Evolutionary conservation across 2,797 vertebrate species (phyloP), one percentile per base, ranked within the genome.

Genomic region (Harpagifer antarcticus): DNA sequence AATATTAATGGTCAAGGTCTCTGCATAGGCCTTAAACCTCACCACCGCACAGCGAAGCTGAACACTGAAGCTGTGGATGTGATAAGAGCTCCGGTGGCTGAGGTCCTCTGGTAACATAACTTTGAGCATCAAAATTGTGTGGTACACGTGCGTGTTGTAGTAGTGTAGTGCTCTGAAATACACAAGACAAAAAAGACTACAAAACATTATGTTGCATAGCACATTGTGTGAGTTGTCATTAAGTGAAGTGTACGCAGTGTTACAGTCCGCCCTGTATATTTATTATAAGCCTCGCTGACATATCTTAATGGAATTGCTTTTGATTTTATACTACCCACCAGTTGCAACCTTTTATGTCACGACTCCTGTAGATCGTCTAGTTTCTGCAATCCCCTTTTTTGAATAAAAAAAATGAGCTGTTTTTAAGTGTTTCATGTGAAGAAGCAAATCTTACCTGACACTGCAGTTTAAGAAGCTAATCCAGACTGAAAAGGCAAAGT

Each of bases 1-100:
- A 85, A 93, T 94, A 92, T 91, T 92, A 91, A 94, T 91, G 84
- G 82, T 79, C 76, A 85, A 54, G 69, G 66, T 78, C 78, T 89
- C 70, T 78, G 88, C 70, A 76, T 81, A 82, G 78, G 70, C 74
- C 56, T 53, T 60, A 75, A 87, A 77, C 65, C 59, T 81, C 68
- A 27, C 76, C 47, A 14, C 59, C 71, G 59, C 62, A 69, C 43
- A 48, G 72, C 65, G 71, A 81, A 76, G 72, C 75, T 76, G 27
- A 27, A 27, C 27, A 27, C 66, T 79, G 63, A 71, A 74, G 81
- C 57, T 44, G 17, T 72, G 60, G 56, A 83, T 85, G 64, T 68
- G 74, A 86, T 81, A 60, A 74, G 67, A 86, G 61, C 61, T 19
- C 64, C 27, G 61, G 57, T 66, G 72, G 72, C 74, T 49, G 60